Conservation (phyloP, 2,888 invertebrate genomes). For the Frankliniella intonsa region DNA sequence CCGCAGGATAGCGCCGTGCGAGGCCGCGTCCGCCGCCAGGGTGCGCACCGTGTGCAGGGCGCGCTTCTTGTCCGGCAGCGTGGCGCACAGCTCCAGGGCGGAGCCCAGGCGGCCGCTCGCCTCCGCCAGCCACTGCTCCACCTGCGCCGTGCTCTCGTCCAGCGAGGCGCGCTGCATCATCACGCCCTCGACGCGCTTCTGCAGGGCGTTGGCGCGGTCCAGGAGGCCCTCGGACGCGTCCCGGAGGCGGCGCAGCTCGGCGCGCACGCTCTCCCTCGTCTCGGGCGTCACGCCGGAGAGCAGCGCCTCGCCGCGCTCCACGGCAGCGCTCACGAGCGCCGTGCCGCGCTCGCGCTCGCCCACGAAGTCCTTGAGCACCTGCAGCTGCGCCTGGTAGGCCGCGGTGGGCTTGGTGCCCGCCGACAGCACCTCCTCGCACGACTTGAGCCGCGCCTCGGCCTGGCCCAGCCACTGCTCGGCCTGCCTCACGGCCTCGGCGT, state of each 20-base stretch:
- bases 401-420: slow-evolving; percentile 65
- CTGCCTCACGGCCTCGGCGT: slow-evolving; percentile 60
- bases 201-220: slow-evolving; percentile 75
- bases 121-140: slow-evolving; percentile 80
- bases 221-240: slow-evolving; percentile 79
- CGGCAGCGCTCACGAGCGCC: slow-evolving; percentile 67
- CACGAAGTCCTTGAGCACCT: slow-evolving; percentile 67
- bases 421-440: slow-evolving; percentile 67
- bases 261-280: slow-evolving; percentile 77
- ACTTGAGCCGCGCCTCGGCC: slow-evolving; percentile 68
- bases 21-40: slow-evolving; percentile 76
- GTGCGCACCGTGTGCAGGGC: slow-evolving; percentile 76
- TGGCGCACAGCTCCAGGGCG: slow-evolving; percentile 67
- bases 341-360: slow-evolving; percentile 76
- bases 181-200: slow-evolving; percentile 82
- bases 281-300: slow-evolving; percentile 83
- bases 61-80: slow-evolving; percentile 82
- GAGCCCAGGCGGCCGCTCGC: slow-evolving; percentile 68
- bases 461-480: slow-evolving; percentile 75
- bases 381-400: slow-evolving; percentile 62
- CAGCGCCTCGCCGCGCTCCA: slow-evolving; percentile 82
- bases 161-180: slow-evolving; percentile 88
- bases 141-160: slow-evolving; percentile 84
- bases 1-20: slow-evolving; percentile 78
- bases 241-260: slow-evolving; percentile 73